phyloP scores from a whole-genome alignment of 2,113 vertebrate genomes.

The Puffinus mauretanicus region DNA sequence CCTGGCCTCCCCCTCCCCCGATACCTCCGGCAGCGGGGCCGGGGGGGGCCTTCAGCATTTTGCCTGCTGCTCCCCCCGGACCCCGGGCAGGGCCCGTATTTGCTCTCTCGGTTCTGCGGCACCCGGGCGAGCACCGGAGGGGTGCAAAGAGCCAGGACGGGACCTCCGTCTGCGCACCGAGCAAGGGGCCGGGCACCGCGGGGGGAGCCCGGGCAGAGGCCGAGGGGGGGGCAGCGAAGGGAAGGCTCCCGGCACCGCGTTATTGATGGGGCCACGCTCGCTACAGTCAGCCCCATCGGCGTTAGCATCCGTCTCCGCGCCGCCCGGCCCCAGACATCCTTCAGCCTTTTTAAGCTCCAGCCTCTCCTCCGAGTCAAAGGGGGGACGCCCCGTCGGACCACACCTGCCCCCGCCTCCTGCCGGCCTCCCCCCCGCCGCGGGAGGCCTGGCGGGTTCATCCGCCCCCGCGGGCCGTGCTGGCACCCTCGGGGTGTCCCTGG shows the following conservation, averaged over 20 bases:
- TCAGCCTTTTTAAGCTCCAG: neutral
- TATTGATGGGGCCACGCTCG: neutral
- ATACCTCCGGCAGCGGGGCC: neutral
- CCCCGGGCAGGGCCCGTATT: neutral
- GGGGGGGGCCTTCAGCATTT: neutral
- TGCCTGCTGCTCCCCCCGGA: neutral
- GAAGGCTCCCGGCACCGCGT: neutral
- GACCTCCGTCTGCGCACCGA: accelerated
- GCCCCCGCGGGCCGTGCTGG: neutral
- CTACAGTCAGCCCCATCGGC: neutral
- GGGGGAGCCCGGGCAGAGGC: neutral
- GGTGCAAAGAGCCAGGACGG: neutral
- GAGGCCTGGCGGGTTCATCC: neutral
- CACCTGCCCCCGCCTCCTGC: neutral
- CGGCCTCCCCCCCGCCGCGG: accelerated
- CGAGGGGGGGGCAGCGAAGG: neutral
- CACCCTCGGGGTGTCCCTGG: no score
- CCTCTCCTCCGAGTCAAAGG: neutral
- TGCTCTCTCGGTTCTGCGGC: neutral
- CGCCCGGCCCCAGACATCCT: neutral
- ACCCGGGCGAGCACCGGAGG: neutral
- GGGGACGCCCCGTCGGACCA: neutral
- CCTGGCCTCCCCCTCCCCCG: no score
- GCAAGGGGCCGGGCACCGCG: accelerated
- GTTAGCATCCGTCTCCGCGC: neutral